Evolutionary conservation across 2,113 vertebrate genomes (phyloP).

Genomic region (Litocranius walleri): DNA sequence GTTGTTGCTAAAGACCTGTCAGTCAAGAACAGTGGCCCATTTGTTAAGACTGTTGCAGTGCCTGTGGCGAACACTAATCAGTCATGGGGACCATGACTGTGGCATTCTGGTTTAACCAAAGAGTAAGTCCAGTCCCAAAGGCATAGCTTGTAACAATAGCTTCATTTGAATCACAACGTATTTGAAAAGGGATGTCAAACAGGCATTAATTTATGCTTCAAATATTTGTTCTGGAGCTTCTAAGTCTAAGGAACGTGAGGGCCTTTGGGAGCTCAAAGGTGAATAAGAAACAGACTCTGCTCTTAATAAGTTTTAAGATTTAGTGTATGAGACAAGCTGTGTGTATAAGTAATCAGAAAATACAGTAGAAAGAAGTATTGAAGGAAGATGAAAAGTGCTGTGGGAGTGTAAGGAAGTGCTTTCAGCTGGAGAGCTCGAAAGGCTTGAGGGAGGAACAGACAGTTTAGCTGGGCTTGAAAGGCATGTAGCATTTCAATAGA

Average conservation of each 20-base stretch:
- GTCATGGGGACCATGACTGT: conserved; percentile 27
- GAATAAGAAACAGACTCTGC: conserved; percentile 24
- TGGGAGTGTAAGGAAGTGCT: background rate
- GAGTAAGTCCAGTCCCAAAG: conserved; percentile 18
- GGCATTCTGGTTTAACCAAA: conserved; percentile 55
- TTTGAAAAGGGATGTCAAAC: conserved; percentile 53
- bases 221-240: conserved; percentile 40
- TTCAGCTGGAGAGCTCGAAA: background rate
- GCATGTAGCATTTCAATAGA: background rate
- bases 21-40: conserved; percentile 57
- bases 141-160: conserved; percentile 43
- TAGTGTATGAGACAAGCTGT: background rate
- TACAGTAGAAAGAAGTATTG: background rate
- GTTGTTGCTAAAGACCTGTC: conserved; percentile 56
- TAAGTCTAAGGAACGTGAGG: conserved; percentile 26
- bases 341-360: conserved; percentile 22
- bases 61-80: conserved; percentile 50
- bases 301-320: conserved; percentile 23
- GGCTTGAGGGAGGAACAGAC: background rate
- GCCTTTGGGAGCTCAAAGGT: background rate
- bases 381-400: background rate
- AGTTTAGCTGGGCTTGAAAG: background rate
- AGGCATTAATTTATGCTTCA: conserved; percentile 51
- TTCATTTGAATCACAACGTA: conserved; percentile 60
- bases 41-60: conserved; percentile 52